phyloP scores from a whole-genome alignment of 2,113 vertebrate genomes.

The Platanista minor region DNA sequence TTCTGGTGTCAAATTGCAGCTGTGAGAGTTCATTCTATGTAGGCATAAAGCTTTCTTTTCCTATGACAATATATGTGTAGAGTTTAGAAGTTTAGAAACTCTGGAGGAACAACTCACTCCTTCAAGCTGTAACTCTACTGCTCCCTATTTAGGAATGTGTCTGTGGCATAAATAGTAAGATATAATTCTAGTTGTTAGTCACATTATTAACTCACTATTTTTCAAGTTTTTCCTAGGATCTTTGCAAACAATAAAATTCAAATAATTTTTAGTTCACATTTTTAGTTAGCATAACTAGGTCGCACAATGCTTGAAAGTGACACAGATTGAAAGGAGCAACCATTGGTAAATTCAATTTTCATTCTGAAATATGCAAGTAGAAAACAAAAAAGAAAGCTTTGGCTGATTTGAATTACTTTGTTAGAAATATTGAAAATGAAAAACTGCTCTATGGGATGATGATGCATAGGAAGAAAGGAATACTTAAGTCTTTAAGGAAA shows the following conservation, averaged over 20 bases:
- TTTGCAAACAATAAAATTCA: not conserved
- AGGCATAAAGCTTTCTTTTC: not conserved
- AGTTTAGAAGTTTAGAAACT: not conserved
- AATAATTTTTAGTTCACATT: not conserved
- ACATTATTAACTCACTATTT: not conserved
- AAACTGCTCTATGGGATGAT: not conserved
- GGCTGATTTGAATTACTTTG: not conserved
- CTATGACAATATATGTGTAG: not conserved
- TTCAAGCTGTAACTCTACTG: not conserved
- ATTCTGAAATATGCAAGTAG: not conserved
- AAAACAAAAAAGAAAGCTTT: not conserved
- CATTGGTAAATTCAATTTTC: not conserved
- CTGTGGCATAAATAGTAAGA: not conserved
- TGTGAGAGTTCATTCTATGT: not conserved
- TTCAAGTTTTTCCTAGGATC: not conserved
- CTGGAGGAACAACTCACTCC: not conserved
- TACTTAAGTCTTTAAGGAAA: not conserved
- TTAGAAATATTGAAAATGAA: not conserved
- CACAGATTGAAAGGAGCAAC: not conserved
- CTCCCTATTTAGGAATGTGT: not conserved
- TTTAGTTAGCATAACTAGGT: not conserved
- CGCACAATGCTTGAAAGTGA: not conserved
- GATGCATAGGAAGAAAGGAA: not conserved
- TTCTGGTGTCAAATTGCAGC: not conserved
- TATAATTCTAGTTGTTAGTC: not conserved